phyloP scores from a whole-genome alignment of 2,888 invertebrate species.

The Leptarthrus brevirostris region DNA sequence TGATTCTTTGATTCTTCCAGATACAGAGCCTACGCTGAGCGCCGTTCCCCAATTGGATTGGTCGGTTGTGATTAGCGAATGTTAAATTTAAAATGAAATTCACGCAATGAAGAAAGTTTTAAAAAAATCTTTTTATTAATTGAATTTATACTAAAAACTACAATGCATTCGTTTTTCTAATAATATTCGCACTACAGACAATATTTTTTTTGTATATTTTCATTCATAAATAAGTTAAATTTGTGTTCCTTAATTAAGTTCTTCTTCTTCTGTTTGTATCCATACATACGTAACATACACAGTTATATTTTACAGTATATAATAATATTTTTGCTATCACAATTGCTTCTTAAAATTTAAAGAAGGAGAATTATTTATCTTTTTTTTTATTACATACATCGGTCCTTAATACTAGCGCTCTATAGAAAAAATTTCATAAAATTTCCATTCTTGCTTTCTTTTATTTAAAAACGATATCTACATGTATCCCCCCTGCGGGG shows the following conservation, averaged over 20 bases:
- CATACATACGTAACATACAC: slow-evolving; percentile 42
- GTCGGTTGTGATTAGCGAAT: too few species aligned
- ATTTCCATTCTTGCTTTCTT: slow-evolving; percentile 16
- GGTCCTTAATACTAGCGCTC: slow-evolving; percentile 37
- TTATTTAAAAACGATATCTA: slow-evolving; percentile 29
- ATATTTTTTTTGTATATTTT: slow-evolving; percentile 37
- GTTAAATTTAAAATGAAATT: too few species aligned
- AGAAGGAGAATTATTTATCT: slow-evolving; percentile 34
- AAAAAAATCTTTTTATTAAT: slow-evolving; percentile 39
- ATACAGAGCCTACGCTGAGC: too few species aligned
- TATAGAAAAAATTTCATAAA: slow-evolving; percentile 39
- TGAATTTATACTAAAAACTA: slow-evolving; percentile 42
- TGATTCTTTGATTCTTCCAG: too few species aligned
- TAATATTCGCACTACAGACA: slow-evolving; percentile 42
- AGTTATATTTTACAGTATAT: slow-evolving; percentile 37
- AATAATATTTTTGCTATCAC: slow-evolving; percentile 45
- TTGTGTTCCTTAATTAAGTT: slow-evolving; percentile 20
- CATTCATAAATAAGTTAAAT: slow-evolving; percentile 45
- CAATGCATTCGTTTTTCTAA: slow-evolving; percentile 40
- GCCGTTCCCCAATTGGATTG: too few species aligned
- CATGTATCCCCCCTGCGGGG: too few species aligned
- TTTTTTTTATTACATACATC: slow-evolving; percentile 22
- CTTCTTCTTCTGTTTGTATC: slow-evolving; percentile 21
- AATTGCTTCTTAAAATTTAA: slow-evolving; percentile 46
- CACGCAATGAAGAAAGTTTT: slow-evolving; percentile 35